phyloP scores from a whole-genome alignment of 1,140 invertebrate species.

The Ylistrum balloti region DNA sequence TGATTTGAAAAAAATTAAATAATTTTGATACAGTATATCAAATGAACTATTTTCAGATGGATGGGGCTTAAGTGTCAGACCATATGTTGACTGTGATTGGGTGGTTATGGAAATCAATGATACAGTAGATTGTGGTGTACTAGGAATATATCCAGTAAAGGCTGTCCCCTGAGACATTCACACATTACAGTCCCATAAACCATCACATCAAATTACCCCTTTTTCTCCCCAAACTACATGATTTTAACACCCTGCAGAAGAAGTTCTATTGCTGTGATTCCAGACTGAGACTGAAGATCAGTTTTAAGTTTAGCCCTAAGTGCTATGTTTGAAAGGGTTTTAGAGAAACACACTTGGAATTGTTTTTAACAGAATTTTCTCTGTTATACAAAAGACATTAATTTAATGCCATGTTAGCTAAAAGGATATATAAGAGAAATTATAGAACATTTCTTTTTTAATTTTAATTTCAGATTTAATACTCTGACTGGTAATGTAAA shows the following conservation, averaged over 20 bases:
- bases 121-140: constrained; percentile 7
- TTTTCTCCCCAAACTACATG: not conserved
- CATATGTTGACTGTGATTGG: not conserved
- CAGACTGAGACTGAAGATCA: not conserved
- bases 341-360: not conserved
- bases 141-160: not conserved
- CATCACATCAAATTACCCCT: not conserved
- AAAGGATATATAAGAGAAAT: not conserved
- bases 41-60: not conserved
- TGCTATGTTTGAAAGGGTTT: not conserved
- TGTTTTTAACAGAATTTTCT: not conserved
- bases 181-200: not conserved
- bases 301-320: constrained; percentile 1
- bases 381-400: not conserved
- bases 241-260: not conserved
- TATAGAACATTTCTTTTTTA: not conserved
- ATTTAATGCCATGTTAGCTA: not conserved
- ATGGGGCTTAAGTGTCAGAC: not conserved
- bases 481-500: too few relatives aligned
- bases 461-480: constrained; percentile 29
- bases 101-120: constrained; percentile 4
- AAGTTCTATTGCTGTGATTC: not conserved
- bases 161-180: not conserved
- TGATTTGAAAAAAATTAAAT: not conserved
- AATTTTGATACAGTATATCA: not conserved